phyloP scores from a whole-genome alignment of 2,113 vertebrate genomes.

The Sardina pilchardus region DNA sequence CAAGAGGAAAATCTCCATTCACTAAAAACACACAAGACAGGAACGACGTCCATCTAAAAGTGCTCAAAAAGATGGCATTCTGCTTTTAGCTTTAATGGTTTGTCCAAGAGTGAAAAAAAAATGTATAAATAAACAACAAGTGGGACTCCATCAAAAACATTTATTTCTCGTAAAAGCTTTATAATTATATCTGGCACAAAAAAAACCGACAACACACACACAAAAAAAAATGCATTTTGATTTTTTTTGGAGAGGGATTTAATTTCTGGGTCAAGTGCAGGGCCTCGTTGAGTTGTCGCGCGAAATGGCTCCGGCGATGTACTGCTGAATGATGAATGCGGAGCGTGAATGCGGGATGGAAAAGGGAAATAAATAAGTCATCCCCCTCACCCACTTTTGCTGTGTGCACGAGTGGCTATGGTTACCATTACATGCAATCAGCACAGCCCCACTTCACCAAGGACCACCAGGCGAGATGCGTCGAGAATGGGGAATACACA shows the following conservation, averaged over 20 bases:
- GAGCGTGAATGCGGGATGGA: conserved; percentile 60
- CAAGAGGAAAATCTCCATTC: neutral
- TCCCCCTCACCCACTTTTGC: conserved; percentile 30
- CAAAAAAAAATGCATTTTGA: conserved; percentile 7
- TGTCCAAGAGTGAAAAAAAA: neutral
- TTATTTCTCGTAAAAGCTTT: conserved; percentile 23
- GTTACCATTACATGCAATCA: conserved; percentile 49
- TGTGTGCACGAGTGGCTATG: conserved; percentile 31
- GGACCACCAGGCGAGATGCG: neutral
- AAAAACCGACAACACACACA: neutral
- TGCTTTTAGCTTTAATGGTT: neutral
- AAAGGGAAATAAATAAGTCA: conserved; percentile 61
- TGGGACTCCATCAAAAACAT: conserved; percentile 20
- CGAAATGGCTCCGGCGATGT: conserved; percentile 28
- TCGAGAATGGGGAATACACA: neutral
- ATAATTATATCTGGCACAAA: conserved; percentile 24
- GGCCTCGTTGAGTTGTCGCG: conserved; percentile 11
- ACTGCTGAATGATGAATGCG: conserved; percentile 61
- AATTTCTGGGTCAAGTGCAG: conserved; percentile 58
- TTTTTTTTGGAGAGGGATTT: conserved; percentile 26
- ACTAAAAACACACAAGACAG: neutral
- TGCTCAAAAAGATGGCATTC: neutral
- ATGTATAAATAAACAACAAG: neutral
- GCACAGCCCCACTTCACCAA: conserved; percentile 13
- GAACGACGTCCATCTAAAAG: neutral